Percentiles rank a stretch among this genome's conserved stretches.
These are phyloP conservation scores for Spea hammondii DNA, from an alignment of 2,797 vertebrate species.

Conservation along the genomic window DNA sequence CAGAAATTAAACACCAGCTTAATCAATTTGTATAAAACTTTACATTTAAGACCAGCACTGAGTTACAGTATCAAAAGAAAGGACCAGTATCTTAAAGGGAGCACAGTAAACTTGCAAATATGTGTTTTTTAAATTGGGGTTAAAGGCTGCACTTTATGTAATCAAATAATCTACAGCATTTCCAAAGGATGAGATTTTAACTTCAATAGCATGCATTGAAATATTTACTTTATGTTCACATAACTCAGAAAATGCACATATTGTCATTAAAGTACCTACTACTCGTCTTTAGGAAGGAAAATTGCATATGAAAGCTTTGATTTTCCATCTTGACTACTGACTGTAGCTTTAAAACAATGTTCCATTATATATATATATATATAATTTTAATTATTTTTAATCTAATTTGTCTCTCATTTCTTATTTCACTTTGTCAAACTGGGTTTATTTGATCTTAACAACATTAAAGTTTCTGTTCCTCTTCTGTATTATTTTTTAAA, in stretches of 20 bases:
- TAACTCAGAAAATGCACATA: too few relatives aligned
- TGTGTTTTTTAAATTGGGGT: slow-evolving; percentile 47
- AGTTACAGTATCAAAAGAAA: slow-evolving; percentile 39
- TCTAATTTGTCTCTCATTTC: too few relatives aligned
- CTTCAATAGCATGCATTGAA: slow-evolving; percentile 37
- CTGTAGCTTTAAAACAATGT: too few relatives aligned
- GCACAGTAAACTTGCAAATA: slow-evolving; percentile 36
- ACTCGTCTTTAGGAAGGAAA: too few relatives aligned
- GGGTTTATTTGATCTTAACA: slow-evolving; percentile 15
- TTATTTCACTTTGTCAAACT: neutral
- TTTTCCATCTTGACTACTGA: too few relatives aligned
- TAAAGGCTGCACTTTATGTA: slow-evolving; percentile 39
- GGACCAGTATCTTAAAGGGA: slow-evolving; percentile 20
- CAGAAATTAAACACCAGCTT: slow-evolving; percentile 8
- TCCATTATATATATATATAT: too few relatives aligned
- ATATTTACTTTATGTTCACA: neutral
- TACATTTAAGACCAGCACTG: slow-evolving; percentile 18
- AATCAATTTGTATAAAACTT: slow-evolving; percentile 16
- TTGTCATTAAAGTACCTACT: too few relatives aligned
- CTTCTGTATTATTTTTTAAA: neutral
- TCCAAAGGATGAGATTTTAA: slow-evolving; percentile 47
- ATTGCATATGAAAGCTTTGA: too few relatives aligned
- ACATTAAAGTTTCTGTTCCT: neutral
- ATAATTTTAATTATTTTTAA: too few relatives aligned
- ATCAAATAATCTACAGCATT: slow-evolving; percentile 49